These are phyloP conservation scores for Xanthia icteritia DNA, from an alignment of 2,888 invertebrate genomes.

Conservation along the genomic window DNA sequence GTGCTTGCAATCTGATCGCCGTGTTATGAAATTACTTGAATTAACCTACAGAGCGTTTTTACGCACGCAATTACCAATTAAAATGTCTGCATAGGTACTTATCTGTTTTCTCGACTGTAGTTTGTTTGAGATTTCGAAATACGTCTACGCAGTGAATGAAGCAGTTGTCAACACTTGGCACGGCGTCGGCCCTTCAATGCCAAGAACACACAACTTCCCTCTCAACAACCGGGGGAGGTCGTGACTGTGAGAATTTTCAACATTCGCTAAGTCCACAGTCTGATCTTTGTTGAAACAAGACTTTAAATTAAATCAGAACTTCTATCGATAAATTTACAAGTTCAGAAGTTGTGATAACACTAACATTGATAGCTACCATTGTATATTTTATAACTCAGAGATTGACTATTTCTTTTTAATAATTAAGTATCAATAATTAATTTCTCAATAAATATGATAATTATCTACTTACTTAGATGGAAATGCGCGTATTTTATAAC, in stretches of 20 bases:
- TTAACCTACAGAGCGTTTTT: background rate
- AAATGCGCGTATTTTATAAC: background rate
- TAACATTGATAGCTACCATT: background rate
- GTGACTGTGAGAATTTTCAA: constrained; percentile 42
- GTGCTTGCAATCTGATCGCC: too few relatives aligned
- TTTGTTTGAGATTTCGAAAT: background rate
- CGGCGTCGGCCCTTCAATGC: constrained; percentile 20
- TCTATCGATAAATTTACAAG: constrained; percentile 18
- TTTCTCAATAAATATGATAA: too few relatives aligned
- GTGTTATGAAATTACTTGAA: background rate
- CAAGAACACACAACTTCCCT: constrained; percentile 29
- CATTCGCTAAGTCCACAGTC: constrained; percentile 46
- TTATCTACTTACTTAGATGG: background rate
- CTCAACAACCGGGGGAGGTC: constrained; percentile 14
- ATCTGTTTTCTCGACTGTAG: background rate
- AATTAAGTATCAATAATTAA: too few relatives aligned
- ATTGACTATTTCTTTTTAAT: background rate
- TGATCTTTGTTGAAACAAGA: constrained; percentile 51
- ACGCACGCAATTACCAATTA: background rate
- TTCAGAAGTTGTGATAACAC: constrained; percentile 18
- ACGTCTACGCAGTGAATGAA: constrained; percentile 7
- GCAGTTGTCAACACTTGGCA: constrained; percentile 11
- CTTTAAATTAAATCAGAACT: constrained; percentile 52
- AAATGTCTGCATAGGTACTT: background rate
- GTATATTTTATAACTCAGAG: background rate